These are phyloP conservation scores for Cephus nigrinus DNA, from an alignment of 2,888 invertebrate genomes.

Conservation along the genomic window DNA sequence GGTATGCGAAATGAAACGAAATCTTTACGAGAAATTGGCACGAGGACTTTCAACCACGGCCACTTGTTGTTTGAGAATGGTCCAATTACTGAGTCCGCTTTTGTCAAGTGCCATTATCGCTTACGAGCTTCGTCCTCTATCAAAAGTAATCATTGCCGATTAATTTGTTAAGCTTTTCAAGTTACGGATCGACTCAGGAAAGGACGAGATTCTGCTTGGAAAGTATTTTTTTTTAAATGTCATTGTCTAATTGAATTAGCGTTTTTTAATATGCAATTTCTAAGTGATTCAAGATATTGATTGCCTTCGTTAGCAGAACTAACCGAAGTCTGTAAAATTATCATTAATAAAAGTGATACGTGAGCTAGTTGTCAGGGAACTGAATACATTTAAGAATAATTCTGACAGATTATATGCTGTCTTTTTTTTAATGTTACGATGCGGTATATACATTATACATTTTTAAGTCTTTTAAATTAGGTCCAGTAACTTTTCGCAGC, in stretches of 20 bases:
- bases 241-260: not conserved
- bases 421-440: not conserved
- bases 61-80: not conserved
- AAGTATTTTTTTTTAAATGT: not conserved
- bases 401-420: not conserved
- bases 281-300: not conserved
- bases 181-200: not conserved
- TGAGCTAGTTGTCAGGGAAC: not conserved
- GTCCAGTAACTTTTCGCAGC: not conserved
- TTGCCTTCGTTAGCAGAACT: not conserved
- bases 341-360: not conserved
- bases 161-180: not conserved
- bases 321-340: not conserved
- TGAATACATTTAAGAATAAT: not conserved
- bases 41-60: not conserved
- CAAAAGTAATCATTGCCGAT: not conserved
- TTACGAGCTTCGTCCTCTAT: not conserved
- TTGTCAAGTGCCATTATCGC: not conserved
- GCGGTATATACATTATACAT: not conserved
- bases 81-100: not conserved
- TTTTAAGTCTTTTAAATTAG: not conserved
- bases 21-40: not conserved
- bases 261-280: not conserved
- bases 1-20: not conserved
- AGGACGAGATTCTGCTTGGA: not conserved